Evolutionary conservation across 2,113 vertebrate genomes (phyloP).

Genomic region (Mesitornis unicolor): DNA sequence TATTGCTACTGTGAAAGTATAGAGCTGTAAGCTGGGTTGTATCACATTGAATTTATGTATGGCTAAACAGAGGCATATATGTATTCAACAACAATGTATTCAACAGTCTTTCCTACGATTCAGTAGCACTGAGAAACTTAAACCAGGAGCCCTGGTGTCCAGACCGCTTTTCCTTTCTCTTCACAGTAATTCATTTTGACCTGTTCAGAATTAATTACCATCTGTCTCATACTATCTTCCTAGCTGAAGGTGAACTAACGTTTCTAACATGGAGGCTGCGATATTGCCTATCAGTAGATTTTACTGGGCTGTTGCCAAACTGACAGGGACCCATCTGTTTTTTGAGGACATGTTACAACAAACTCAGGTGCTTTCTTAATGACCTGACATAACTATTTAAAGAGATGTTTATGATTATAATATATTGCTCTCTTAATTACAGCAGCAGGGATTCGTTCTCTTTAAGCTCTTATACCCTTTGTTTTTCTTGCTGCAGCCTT

Average conservation of each 20-base stretch:
- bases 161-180: neutral
- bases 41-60: neutral
- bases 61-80: neutral
- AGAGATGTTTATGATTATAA: conserved; percentile 33
- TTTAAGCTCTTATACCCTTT: neutral
- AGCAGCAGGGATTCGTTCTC: neutral
- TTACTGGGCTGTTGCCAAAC: neutral
- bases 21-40: neutral
- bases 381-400: conserved; percentile 58
- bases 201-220: conserved; percentile 58
- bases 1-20: neutral
- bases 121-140: neutral
- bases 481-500: neutral
- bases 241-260: conserved; percentile 28
- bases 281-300: conserved; percentile 17
- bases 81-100: no score
- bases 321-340: conserved; percentile 52
- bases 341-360: conserved; percentile 15
- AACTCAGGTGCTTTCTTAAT: conserved; percentile 51
- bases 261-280: neutral
- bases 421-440: conserved; percentile 11
- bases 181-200: conserved; percentile 32
- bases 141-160: neutral
- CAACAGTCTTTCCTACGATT: neutral
- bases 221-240: conserved; percentile 21